These are phyloP conservation scores for Cyphomyrmex costatus DNA, from an alignment of 1,140 invertebrate species.

Conservation along the genomic window DNA sequence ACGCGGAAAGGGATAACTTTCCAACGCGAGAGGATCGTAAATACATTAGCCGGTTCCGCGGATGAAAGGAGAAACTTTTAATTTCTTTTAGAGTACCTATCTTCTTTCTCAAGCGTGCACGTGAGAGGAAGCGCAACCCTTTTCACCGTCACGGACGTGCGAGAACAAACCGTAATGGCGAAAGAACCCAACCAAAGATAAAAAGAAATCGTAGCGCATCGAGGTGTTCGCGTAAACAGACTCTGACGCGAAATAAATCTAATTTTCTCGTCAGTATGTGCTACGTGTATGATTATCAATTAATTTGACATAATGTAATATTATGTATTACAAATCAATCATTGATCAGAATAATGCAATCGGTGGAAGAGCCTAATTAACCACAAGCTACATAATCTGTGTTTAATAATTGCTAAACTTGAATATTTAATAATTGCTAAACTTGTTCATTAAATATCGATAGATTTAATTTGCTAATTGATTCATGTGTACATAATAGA, in stretches of 20 bases:
- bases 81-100: constrained; percentile 58
- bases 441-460: neutral
- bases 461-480: constrained; percentile 19
- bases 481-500: neutral
- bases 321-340: constrained; percentile 8
- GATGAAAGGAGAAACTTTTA: constrained; percentile 60
- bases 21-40: constrained; percentile 58
- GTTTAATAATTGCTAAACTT: constrained; percentile 19
- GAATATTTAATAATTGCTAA: constrained; percentile 11
- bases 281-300: neutral
- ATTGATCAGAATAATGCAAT: constrained; percentile 23
- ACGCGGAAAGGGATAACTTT: constrained; percentile 64
- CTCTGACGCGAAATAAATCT: neutral
- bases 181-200: neutral
- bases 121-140: constrained; percentile 37
- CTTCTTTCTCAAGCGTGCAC: constrained; percentile 36
- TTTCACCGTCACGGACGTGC: constrained; percentile 40
- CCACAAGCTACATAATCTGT: neutral
- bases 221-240: neutral
- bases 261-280: neutral
- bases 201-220: constrained; percentile 21
- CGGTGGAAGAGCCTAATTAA: neutral
- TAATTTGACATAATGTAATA: constrained; percentile 1
- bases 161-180: constrained; percentile 32
- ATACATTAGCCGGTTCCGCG: constrained; percentile 52